Base-by-base conservation (phyloP, 2,888 invertebrate species). In the Branchellion lobata region DNA sequence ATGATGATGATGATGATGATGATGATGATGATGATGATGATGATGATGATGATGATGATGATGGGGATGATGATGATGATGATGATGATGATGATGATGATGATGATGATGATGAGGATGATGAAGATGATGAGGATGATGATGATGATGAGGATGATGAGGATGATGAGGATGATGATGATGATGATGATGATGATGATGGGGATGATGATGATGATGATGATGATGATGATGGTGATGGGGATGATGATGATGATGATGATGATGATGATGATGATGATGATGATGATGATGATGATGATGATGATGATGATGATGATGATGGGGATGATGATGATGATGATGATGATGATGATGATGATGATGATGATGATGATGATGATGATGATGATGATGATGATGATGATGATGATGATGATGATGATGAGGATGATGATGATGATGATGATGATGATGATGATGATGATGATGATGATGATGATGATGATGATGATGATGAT, bases 281-380 rank as follows among this genome's bases (percentile, higher is more conserved):
- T 61, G 34, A 68, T 2, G n/a, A 78, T 34, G 34, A 65, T 34
- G 34, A 78, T 68, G 34, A 51, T 74, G 36, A 74, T 74, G 76
- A 76, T 76, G 57, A 76, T 76, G 76, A 33, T 53, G 76, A 76
- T 57, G 57, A 1, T 34, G 36, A 74, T 51, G 36, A 74, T 51
- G 36, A 68, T 36, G 61, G 61, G 33, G 61, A 2, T 78, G 36
- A 78, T 68, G n/a, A 71, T 71, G 29, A 71, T 71, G 29, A 71
- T 71, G 29, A 71, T 71, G 29, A 71, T 71, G 29, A 71, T 33
- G 29, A 71, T 29, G 29, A 71, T 71, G n/a, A 71, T 71, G n/a
- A 71, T 71, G 29, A 29, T 71, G 29, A 71, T 71, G 29, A 71
- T 71, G 29, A 71, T 71, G 29, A 29, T 33, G 29, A 71, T 71